Evolutionary conservation across 2,888 invertebrate species (phyloP), one percentile per base, ranked within the genome.

Genomic region (Rhamphomyia laevipes): DNA sequence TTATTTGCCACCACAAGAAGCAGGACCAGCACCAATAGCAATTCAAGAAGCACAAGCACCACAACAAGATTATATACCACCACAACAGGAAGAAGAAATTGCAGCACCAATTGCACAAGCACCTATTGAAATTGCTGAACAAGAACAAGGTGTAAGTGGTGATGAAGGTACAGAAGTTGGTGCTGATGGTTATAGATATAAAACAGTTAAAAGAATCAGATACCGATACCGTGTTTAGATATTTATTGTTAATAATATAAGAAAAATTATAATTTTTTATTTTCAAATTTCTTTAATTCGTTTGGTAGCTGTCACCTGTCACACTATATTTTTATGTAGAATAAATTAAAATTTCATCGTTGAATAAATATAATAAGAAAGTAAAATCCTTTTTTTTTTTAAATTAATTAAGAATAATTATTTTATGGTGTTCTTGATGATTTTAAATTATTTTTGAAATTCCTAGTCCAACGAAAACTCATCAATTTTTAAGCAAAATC

Each of bases 1-100:
- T 50, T 65, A 65, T 57, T 57, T 45, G 21, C 52, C 9, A 37
- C 50, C 46, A 18, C 11, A 48, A 43, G 17, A 45, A 11, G 47
- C 52, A 6, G 44, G 48, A 18, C 50, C 54, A 35, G 53, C 50
- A 15, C 43, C 53, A 37, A n/a, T n/a, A n/a, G n/a, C n/a, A n/a
- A n/a, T n/a, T n/a, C 40, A 2, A 49, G 6, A 38, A 43, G 15
- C 30, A 17, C 17, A 47, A 44, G 21, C 43, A 21, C 23, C 40
- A 40, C n/a, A 7, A 2, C 41, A 17, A 41, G 41, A 41, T 23
- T 41, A 41, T 41, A 18, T 41, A 23, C 41, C 41, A 41, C 41
- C 41, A 21, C 13, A 11, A 13, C 42, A 21, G 15, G 42, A 21
- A 42, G 21, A 18, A 41, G 42, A 21, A 42, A 3, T 27, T 10